phyloP scores from a whole-genome alignment of 2,113 vertebrate genomes.

The Rousettus leschenaultii region DNA sequence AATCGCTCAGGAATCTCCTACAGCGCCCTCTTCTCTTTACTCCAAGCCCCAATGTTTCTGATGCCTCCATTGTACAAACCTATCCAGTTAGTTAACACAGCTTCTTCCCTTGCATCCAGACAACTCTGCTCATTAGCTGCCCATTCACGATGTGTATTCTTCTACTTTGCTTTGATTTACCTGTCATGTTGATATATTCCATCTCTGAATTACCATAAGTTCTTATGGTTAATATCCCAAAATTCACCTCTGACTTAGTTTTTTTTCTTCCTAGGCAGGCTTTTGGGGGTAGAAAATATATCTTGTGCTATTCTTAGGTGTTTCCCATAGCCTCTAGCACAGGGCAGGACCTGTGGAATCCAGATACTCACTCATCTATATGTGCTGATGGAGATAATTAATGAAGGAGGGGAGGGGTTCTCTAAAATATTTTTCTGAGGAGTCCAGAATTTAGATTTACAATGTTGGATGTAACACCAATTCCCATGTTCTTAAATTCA shows the following conservation, averaged over 20 bases:
- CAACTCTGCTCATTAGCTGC: background rate
- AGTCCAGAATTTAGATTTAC: background rate
- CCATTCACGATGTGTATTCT: accelerated
- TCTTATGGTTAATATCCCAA: background rate
- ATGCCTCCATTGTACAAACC: background rate
- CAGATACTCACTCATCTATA: accelerated
- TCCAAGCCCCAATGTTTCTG: background rate
- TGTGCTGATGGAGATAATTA: background rate
- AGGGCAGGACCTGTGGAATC: background rate
- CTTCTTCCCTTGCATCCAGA: background rate
- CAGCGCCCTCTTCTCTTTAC: background rate
- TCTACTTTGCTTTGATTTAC: background rate
- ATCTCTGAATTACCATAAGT: background rate
- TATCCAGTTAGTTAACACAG: background rate
- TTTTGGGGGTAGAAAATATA: background rate
- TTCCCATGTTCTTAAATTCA: background rate
- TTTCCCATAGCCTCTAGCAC: background rate
- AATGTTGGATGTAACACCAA: background rate
- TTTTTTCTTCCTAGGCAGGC: background rate
- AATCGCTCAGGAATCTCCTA: background rate
- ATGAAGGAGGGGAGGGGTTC: background rate
- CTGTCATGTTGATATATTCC: background rate
- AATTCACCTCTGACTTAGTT: background rate
- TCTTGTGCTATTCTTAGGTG: background rate
- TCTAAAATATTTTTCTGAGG: background rate